Conservation (phyloP, 1,140 invertebrate genomes). For the Lepidurus packardi region DNA sequence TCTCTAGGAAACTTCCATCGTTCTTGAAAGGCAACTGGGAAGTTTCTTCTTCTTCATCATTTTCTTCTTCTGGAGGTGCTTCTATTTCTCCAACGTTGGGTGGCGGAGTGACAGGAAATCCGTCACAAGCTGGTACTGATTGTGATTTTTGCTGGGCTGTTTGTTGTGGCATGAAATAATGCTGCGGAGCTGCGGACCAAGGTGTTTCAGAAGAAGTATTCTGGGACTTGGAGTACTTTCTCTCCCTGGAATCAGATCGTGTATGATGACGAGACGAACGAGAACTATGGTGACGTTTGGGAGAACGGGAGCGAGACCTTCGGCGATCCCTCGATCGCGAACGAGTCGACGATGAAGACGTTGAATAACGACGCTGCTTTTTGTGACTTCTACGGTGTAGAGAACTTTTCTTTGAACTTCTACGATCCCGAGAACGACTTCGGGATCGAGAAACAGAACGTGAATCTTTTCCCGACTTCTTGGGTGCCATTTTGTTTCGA, state of each 20-base stretch:
- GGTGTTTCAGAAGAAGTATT: neutral
- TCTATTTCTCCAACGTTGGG: neutral
- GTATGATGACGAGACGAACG: neutral
- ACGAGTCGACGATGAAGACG: neutral
- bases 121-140: neutral
- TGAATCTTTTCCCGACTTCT: neutral
- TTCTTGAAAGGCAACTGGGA: conserved; percentile 56
- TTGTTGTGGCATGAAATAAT: neutral
- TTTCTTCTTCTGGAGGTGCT: neutral
- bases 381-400: neutral
- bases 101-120: neutral
- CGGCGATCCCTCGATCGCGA: neutral
- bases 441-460: neutral
- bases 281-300: neutral
- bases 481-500: conserved; percentile 4
- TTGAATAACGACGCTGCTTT: neutral
- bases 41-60: neutral
- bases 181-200: neutral
- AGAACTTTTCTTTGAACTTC: conserved; percentile 14
- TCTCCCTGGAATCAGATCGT: neutral
- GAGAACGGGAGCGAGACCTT: neutral
- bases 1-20: conserved; percentile 80
- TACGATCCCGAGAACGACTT: neutral
- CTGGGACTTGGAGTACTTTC: neutral
- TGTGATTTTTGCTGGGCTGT: neutral